These are phyloP conservation scores for Palloptera scutellata DNA, from an alignment of 2,888 invertebrate species.

Conservation along the genomic window DNA sequence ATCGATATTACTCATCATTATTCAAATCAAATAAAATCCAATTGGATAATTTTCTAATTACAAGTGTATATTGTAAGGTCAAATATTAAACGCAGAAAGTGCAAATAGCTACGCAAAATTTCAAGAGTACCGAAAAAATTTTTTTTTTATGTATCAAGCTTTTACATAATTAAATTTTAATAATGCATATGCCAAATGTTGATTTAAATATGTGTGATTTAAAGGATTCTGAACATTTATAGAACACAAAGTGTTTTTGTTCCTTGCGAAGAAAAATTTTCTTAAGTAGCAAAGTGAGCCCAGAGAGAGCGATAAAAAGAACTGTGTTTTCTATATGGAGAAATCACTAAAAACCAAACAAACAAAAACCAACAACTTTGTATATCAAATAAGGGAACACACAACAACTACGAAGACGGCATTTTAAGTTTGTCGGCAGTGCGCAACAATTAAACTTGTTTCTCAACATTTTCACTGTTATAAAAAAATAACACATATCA, in stretches of 20 bases:
- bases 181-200: conserved; percentile 42
- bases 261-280: background rate
- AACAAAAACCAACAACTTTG: conserved; percentile 38
- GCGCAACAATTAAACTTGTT: background rate
- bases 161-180: conserved; percentile 4
- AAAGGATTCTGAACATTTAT: conserved; percentile 59
- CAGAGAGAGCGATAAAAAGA: conserved; percentile 15
- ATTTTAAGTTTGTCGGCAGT: conserved; percentile 35
- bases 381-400: background rate
- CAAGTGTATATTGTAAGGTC: no score
- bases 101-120: no score
- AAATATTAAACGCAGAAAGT: no score
- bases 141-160: no score
- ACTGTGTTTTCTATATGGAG: conserved; percentile 13
- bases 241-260: conserved; percentile 38
- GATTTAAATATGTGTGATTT: conserved; percentile 54
- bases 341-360: conserved; percentile 12
- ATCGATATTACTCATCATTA: no score
- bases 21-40: no score
- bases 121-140: no score
- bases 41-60: no score
- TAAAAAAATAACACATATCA: conserved; percentile 25
- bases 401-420: conserved; percentile 25
- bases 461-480: no score
- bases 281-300: conserved; percentile 10